phyloP scores from a whole-genome alignment of 2,888 invertebrate genomes.

The Kryphioiulus occultus region DNA sequence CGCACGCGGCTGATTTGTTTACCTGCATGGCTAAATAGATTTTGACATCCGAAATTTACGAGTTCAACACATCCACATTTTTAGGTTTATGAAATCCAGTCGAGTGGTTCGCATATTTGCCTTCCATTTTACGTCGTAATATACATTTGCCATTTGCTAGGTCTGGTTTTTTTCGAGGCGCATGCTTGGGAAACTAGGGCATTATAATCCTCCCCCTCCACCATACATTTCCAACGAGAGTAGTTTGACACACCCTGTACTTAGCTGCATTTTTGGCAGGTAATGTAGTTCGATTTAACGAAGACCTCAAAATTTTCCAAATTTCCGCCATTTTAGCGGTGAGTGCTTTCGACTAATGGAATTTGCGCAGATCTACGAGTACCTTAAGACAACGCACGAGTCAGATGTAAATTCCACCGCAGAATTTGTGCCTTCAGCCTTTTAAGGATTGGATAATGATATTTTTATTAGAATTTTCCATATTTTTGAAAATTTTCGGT shows the following conservation, averaged over 20 bases:
- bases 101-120: not conserved
- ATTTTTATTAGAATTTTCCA: not conserved
- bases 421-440: not conserved
- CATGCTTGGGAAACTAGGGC: no score
- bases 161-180: not conserved
- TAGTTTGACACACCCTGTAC: no score
- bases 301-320: no score
- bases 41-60: not conserved
- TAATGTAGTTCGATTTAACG: no score
- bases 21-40: not conserved
- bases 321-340: no score
- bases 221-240: no score
- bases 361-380: no score
- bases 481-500: not conserved
- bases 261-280: no score
- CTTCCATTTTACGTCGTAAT: not conserved
- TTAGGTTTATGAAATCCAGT: not conserved
- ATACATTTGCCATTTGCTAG: not conserved
- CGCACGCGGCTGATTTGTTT: not conserved
- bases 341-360: no score
- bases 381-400: no score
- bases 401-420: not conserved
- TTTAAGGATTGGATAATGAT: not conserved
- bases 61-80: not conserved
- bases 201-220: no score